Base-by-base conservation (phyloP, 2,888 invertebrate species). In the Acanthoscelides obtectus region DNA sequence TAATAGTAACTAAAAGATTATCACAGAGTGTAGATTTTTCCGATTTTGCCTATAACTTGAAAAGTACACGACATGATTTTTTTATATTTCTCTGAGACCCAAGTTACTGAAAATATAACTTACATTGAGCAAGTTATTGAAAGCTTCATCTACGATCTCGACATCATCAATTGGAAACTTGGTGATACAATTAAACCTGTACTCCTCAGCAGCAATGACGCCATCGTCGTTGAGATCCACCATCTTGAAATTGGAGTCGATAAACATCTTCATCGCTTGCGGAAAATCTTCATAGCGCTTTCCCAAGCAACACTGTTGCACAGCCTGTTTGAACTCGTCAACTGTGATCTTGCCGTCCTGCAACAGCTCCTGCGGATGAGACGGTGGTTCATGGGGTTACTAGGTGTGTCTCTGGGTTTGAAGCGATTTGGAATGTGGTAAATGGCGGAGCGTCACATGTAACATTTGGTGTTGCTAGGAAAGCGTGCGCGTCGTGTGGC, bases 231-330 rank as follows among this genome's bases (percentile, higher is more conserved):
- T 93, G 72, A 94, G 88, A 81, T 95, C 94, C 67, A 94, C 90
- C 88, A 93, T 89, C 82, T 91, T 91, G 84, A 94, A 95, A 85
- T 94, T 94, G 70, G 92, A 90, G 83, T 94, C 94, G 81, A 94
- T 94, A 84, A 94, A 94, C 82, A 94, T 93, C 82, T 91, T 93
- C 92, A 94, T 93, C 3, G 94, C 93, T 85, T 94, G 93, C 0
- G 94, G 94, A 81, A 95, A 94, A 73, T 94, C 93, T 17, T 90
- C 90, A 81, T 93, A 94, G 75, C 89, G 88, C 80, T 91, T 89
- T 3, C 94, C 94, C 22, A 94, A 88, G 81, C 94, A 94, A 77
- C 92, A 93, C 83, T 91, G 92, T 84, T 93, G 91, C 0, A 95
- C 94, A 0, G 94, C 94, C 79, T 88, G 87, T 83, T 94, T 94